Percentiles rank a stretch among this genome's conserved stretches.
phyloP scores from a whole-genome alignment of 2,888 invertebrate species.

The Microchrysa polita region DNA sequence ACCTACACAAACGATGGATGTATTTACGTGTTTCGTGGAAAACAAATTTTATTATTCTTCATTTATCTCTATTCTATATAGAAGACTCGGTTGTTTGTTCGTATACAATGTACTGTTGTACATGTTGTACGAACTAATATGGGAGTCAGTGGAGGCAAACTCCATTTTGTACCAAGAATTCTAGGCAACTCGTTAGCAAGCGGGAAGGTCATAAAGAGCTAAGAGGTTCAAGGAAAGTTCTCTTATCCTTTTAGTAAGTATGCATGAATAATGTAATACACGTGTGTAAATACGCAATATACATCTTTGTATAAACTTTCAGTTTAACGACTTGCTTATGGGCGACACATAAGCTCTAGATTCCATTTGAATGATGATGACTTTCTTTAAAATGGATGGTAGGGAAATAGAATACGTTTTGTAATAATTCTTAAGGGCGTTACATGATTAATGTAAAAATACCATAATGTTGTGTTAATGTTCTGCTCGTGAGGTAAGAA shows the following conservation, averaged over 20 bases:
- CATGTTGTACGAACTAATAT: background rate
- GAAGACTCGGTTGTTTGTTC: background rate
- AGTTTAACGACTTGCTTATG: too few species aligned
- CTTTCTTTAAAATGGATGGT: too few species aligned
- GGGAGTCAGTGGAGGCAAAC: background rate
- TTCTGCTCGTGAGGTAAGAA: too few species aligned
- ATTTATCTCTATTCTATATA: background rate
- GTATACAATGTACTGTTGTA: too few species aligned
- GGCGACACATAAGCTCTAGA: too few species aligned
- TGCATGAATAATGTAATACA: background rate
- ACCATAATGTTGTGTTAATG: too few species aligned
- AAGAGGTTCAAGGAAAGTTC: background rate
- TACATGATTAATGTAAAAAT: too few species aligned
- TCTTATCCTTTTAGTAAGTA: background rate
- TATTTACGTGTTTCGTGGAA: background rate
- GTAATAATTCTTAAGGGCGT: too few species aligned
- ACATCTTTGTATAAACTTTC: background rate
- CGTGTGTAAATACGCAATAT: background rate
- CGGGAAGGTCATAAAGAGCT: slow-evolving; percentile 3
- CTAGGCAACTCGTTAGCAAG: background rate
- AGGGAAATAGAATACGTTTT: too few species aligned
- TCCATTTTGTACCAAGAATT: background rate
- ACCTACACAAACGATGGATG: too few species aligned
- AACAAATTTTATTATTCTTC: slow-evolving; percentile 5
- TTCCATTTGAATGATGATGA: too few species aligned